phyloP scores from a whole-genome alignment of 53 echinoderm and acorn worm genomes.

The Zoroaster sp. region DNA sequence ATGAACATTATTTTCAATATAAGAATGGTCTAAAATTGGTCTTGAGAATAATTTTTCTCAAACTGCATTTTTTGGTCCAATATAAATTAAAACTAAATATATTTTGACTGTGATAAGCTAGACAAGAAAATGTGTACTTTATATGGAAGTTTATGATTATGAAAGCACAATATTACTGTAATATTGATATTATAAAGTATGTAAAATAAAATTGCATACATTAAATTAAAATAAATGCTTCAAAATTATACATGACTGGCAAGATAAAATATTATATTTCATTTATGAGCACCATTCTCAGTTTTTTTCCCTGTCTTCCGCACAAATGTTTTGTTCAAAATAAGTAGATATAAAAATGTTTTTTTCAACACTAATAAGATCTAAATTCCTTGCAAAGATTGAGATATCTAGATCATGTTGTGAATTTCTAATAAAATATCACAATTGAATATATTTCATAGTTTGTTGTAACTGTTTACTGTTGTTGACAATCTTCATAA shows the following conservation, averaged over 20 bases:
- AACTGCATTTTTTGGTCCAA: too few relatives aligned
- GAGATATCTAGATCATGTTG: too few relatives aligned
- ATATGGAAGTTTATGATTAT: neutral
- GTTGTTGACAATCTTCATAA: too few relatives aligned
- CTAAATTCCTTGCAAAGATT: neutral
- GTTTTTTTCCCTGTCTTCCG: neutral
- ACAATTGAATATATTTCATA: neutral
- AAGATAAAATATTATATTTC: neutral
- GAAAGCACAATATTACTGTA: neutral
- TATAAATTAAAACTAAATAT: neutral
- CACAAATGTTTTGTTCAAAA: neutral
- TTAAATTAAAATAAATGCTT: neutral
- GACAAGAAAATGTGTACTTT: neutral
- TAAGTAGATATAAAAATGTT: neutral
- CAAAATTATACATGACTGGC: neutral
- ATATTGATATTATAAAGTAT: neutral
- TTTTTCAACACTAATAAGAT: neutral
- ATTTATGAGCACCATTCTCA: neutral
- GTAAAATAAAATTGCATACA: neutral
- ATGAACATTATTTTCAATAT: too few relatives aligned
- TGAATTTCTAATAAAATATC: neutral
- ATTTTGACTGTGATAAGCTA: neutral
- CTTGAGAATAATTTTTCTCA: too few relatives aligned
- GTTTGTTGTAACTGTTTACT: neutral
- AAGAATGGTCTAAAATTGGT: too few relatives aligned